phyloP scores from a whole-genome alignment of 2,888 invertebrate genomes.

The Arrhopalites spinosus region DNA sequence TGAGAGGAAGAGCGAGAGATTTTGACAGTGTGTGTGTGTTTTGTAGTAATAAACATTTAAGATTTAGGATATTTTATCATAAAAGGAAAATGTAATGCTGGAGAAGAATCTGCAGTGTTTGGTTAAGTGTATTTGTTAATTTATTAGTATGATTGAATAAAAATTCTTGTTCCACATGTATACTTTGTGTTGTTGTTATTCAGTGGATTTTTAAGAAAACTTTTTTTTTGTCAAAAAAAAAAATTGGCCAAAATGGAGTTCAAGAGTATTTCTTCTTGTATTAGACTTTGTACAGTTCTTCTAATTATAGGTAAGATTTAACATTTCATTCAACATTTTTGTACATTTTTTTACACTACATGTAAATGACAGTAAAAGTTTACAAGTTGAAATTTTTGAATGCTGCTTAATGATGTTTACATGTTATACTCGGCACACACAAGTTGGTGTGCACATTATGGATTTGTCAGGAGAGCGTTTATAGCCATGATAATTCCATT shows the following conservation, averaged over 20 bases:
- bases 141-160: too few relatives aligned
- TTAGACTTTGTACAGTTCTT: constrained; percentile 38
- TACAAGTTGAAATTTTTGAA: background rate
- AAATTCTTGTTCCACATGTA: background rate
- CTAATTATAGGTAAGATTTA: constrained; percentile 38
- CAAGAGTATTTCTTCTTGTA: constrained; percentile 22
- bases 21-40: background rate
- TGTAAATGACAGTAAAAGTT: background rate
- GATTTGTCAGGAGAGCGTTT: background rate
- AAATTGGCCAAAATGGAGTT: constrained; percentile 22
- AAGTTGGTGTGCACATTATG: background rate
- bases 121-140: background rate
- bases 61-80: background rate
- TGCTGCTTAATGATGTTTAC: background rate
- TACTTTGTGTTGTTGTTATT: background rate
- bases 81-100: background rate
- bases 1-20: background rate
- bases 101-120: background rate
- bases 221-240: background rate
- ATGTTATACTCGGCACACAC: background rate
- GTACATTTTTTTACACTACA: background rate
- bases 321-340: background rate
- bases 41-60: background rate
- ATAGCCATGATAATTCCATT: background rate
- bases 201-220: constrained; percentile 10